Conservation (phyloP, 1,140 invertebrate species). For the Cotesia typhae region DNA sequence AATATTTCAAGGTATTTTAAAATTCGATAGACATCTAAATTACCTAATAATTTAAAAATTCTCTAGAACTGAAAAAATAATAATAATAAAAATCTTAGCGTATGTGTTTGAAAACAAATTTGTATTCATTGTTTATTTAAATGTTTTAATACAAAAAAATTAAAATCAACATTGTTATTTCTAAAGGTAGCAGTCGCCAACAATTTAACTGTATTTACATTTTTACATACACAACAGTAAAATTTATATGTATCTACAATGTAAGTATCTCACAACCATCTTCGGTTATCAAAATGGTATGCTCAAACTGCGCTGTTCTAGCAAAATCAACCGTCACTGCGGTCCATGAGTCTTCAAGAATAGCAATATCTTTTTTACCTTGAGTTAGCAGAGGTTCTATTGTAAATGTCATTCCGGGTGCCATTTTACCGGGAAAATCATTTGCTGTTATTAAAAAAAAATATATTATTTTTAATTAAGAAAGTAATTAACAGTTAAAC, state of each 20-base stretch:
- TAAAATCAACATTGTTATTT: conserved; percentile 1
- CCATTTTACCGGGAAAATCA: conserved; percentile 77
- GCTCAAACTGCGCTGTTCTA: conserved; percentile 89
- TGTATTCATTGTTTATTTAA: no score
- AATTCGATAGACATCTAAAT: no score
- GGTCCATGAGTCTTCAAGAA: conserved; percentile 91
- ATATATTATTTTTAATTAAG: conserved; percentile 1
- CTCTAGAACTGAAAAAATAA: no score
- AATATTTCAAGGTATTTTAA: no score
- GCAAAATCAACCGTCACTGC: conserved; percentile 80
- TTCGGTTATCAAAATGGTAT: conserved; percentile 87
- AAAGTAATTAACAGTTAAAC: no score
- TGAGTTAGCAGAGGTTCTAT: conserved; percentile 90
- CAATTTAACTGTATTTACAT: neutral
- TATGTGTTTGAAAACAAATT: no score
- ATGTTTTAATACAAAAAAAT: no score
- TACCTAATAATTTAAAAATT: no score
- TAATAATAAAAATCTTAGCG: no score
- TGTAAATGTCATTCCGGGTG: conserved; percentile 91
- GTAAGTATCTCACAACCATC: conserved; percentile 78
- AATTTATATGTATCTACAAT: conserved; percentile 21
- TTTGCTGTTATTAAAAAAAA: conserved; percentile 69
- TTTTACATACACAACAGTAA: neutral
- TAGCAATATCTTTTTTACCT: conserved; percentile 72
- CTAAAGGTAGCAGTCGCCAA: neutral